A percentile compares a stretch with the other conserved stretches of the same genome.
These are phyloP conservation scores for Drosophila aldrichi DNA, from an alignment of 2,888 invertebrate genomes.

Conservation along the genomic window DNA sequence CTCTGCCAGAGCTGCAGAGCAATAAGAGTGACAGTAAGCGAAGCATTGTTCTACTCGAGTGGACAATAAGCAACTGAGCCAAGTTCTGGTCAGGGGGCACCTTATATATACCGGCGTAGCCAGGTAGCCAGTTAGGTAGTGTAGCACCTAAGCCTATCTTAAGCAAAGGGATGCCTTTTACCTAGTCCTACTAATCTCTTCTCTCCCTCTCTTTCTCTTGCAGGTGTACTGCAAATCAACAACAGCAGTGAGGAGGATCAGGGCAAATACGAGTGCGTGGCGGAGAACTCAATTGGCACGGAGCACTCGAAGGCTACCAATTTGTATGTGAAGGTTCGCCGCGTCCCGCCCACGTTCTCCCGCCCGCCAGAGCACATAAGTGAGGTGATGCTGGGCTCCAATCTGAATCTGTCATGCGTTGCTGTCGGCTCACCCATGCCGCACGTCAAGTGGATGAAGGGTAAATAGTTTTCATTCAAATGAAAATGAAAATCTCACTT, in stretches of 20 bases:
- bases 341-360: constrained; percentile 98
- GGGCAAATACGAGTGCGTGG: constrained; percentile 98
- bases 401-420: constrained; percentile 97
- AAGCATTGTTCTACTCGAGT: constrained; percentile 12
- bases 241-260: constrained; percentile 96
- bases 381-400: constrained; percentile 96
- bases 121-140: constrained; percentile 53
- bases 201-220: constrained; percentile 8
- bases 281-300: constrained; percentile 96
- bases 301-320: constrained; percentile 96
- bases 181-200: background rate
- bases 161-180: background rate
- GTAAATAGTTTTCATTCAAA: constrained; percentile 82
- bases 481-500: background rate
- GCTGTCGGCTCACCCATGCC: constrained; percentile 99
- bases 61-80: constrained; percentile 38
- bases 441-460: constrained; percentile 96
- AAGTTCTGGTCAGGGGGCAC: fast-evolving
- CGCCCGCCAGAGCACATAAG: constrained; percentile 93
- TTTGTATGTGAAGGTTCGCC: constrained; percentile 97
- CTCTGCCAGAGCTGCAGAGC: background rate
- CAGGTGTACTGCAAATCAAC: constrained; percentile 91
- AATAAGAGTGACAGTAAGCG: background rate
- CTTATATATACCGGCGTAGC: constrained; percentile 46
- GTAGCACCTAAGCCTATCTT: background rate